Evolutionary conservation across 2,888 invertebrate species (phyloP).

Genomic region (Tinea pellionella): DNA sequence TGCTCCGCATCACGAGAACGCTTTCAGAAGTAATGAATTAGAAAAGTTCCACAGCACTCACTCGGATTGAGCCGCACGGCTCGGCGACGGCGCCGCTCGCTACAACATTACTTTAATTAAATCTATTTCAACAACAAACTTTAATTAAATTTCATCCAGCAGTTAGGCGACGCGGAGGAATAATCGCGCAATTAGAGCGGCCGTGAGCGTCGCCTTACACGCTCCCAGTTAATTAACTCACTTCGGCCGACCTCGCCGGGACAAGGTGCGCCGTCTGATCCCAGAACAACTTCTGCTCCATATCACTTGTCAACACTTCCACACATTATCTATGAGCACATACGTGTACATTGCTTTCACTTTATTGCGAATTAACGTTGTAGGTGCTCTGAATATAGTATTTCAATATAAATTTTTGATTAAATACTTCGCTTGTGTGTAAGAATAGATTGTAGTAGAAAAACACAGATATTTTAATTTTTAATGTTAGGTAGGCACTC

Average conservation of each 20-base stretch:
- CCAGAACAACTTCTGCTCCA: neutral
- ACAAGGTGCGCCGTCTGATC: constrained; percentile 28
- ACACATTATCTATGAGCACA: neutral
- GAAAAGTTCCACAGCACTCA: constrained; percentile 70
- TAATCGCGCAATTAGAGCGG: constrained; percentile 70
- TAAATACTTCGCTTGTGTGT: neutral
- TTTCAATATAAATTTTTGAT: neutral
- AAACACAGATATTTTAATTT: too few species aligned
- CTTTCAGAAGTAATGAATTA: constrained; percentile 70
- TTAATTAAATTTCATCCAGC: constrained; percentile 72
- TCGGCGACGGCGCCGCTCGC: constrained; percentile 50
- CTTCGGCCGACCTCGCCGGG: constrained; percentile 50
- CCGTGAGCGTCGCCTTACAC: constrained; percentile 69
- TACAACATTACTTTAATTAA: constrained; percentile 72
- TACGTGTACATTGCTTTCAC: neutral
- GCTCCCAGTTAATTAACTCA: constrained; percentile 68
- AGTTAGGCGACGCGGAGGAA: constrained; percentile 69
- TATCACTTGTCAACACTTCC: constrained; percentile 4
- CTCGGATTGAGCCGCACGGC: constrained; percentile 60
- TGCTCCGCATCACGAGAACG: constrained; percentile 67
- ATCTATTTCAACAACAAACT: constrained; percentile 73
- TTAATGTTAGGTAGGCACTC: too few species aligned
- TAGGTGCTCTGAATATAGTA: neutral
- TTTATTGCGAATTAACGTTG: constrained; percentile 2
- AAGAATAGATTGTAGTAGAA: too few species aligned